Percentiles rank a stretch among this genome's conserved stretches.
These are phyloP conservation scores for Stigmatopora nigra DNA, from an alignment of 2,113 vertebrate species.

Conservation along the genomic window DNA sequence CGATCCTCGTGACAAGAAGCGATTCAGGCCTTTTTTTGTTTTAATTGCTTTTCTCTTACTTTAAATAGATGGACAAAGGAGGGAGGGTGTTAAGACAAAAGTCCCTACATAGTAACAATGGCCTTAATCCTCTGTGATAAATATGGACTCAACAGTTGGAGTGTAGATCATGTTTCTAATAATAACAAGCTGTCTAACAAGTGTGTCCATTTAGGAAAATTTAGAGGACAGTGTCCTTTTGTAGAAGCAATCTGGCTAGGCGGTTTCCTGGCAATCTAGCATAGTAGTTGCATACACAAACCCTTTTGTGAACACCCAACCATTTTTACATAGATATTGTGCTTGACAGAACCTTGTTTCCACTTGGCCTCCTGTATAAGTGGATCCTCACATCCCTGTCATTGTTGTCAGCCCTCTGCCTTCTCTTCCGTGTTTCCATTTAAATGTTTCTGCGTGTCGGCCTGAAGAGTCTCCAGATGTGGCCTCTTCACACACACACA, in stretches of 20 bases:
- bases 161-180: neutral
- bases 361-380: neutral
- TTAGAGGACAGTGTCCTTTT: neutral
- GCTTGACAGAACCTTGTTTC: neutral
- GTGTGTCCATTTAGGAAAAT: neutral
- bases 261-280: neutral
- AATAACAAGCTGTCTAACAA: neutral
- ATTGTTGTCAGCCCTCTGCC: constrained; percentile 9
- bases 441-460: constrained; percentile 45
- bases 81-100: neutral
- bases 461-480: constrained; percentile 26
- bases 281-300: neutral
- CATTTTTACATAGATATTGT: too few species aligned
- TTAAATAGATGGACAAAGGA: neutral
- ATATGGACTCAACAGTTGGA: neutral
- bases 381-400: neutral
- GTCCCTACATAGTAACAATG: neutral
- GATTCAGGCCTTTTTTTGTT: neutral
- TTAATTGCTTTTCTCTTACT: neutral
- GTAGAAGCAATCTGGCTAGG: neutral
- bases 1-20: neutral
- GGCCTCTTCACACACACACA: constrained; percentile 17
- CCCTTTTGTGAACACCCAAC: neutral
- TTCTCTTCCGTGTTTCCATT: constrained; percentile 23
- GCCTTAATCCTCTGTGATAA: neutral